Conservation (phyloP, 2,888 invertebrate species). For the Pherbina coryleti region DNA sequence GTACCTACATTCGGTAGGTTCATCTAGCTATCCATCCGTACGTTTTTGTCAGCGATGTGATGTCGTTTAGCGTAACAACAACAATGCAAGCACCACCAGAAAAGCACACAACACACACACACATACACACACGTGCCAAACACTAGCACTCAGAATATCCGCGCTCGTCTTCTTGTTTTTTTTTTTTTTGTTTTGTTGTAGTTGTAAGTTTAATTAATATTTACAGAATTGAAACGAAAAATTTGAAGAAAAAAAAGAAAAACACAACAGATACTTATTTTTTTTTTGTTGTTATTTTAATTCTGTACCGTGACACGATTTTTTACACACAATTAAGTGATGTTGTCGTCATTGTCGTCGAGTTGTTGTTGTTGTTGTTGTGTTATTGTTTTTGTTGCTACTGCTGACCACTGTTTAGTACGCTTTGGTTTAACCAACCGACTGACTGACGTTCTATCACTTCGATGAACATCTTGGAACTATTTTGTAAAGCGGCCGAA, state of each 20-base stretch:
- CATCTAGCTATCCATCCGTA: conserved; percentile 5
- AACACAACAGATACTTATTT: background rate
- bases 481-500: conserved; percentile 65
- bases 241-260: background rate
- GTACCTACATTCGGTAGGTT: conserved; percentile 5
- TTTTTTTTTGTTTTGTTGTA: conserved; percentile 31
- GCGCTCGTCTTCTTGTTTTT: conserved; percentile 8
- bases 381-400: conserved; percentile 6
- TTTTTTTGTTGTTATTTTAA: conserved; percentile 7
- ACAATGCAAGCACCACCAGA: conserved; percentile 25
- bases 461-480: conserved; percentile 68
- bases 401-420: conserved; percentile 4
- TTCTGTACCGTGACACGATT: conserved; percentile 28
- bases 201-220: conserved; percentile 28
- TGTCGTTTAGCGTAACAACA: background rate
- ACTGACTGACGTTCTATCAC: conserved; percentile 66
- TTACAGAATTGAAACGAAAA: conserved; percentile 28
- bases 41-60: conserved; percentile 1
- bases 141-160: background rate
- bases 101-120: background rate
- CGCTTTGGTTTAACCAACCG: conserved; percentile 42
- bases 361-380: conserved; percentile 38
- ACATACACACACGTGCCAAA: conserved; percentile 5
- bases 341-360: conserved; percentile 6
- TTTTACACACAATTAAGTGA: conserved; percentile 5